Evolutionary conservation across 2,113 vertebrate species (phyloP), one percentile per base, ranked within the genome.

Genomic region (Platanista minor): DNA sequence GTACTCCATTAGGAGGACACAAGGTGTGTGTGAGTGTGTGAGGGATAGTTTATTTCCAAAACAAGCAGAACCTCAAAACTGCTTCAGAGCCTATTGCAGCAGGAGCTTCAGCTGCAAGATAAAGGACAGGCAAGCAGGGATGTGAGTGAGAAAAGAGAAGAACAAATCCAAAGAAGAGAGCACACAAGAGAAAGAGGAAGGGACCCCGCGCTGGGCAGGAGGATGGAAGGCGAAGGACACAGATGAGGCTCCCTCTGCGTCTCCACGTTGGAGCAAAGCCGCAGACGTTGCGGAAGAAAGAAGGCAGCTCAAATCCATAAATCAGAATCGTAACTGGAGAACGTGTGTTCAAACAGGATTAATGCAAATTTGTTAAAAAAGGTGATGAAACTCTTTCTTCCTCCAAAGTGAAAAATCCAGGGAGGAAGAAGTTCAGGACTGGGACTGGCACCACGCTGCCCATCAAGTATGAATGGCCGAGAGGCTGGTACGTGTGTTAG

Each of bases 1-100:
- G 64, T 94, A 46, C 66, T 67, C 77, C 46, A 15, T 39, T 23
- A 96, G 98, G 81, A 80, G 97, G 98, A 97, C 95, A 92, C 98
- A 97, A 94, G 97, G 98, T 97, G 97, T 72, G 87, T 49, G 4
- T 72, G 62, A 25, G 46, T 39, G 21, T 90, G 20, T n/a, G 64
- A 33, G 57, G 29, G 25, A 94, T 87, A 97, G 93, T 94, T 98
- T 90, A 98, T 98, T 98, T 98, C 98, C 95, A 98, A 98, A 98
- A 97, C 96, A 97, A 96, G 96, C 87, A 87, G 69, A 98, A 97
- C 94, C 98, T 98, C 97, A 96, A 97, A 98, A 98, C 87, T 92
- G 93, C 96, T 94, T 98, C 93, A n/a, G 95, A 97, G 85, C 36
- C 0, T 77, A 71, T 69, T 90, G 94, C 83, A 83, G 90, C 89